Percentiles rank a stretch among this genome's conserved stretches.
Conservation (phyloP, 2,888 invertebrate genomes). For the Drosophila prolongata region DNA sequence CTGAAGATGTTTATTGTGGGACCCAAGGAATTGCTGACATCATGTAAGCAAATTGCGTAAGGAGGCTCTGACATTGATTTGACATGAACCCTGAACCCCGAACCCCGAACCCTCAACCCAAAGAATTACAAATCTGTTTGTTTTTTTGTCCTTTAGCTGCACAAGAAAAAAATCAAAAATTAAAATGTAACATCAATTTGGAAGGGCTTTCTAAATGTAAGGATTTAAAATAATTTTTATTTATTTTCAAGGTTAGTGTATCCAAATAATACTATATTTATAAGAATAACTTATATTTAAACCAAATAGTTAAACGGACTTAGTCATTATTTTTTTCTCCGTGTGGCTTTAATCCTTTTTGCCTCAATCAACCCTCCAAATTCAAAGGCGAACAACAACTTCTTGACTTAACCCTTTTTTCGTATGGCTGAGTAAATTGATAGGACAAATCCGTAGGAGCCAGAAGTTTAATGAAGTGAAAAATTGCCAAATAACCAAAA, state of each 20-base stretch:
- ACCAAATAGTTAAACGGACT: too few relatives aligned
- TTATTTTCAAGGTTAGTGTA: too few relatives aligned
- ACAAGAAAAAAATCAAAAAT: not conserved
- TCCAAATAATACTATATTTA: too few relatives aligned
- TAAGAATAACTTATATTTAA: too few relatives aligned
- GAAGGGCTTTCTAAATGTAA: too few relatives aligned
- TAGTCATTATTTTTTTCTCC: not conserved
- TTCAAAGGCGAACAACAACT: constrained; percentile 32
- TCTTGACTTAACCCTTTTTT: constrained; percentile 63
- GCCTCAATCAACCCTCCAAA: constrained; percentile 70
- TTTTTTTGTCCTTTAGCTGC: constrained; percentile 42
- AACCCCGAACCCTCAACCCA: constrained; percentile 5
- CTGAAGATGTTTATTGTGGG: constrained; percentile 61
- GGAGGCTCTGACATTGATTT: constrained; percentile 76
- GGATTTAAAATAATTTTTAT: too few relatives aligned
- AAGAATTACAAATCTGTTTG: constrained; percentile 71
- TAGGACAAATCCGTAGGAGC: constrained; percentile 68
- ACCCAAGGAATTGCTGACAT: constrained; percentile 64
- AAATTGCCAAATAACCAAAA: constrained; percentile 84
- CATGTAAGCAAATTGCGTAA: constrained; percentile 77
- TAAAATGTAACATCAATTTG: too few relatives aligned
- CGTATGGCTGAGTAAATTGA: constrained; percentile 62
- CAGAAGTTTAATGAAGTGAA: constrained; percentile 82
- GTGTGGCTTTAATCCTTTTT: constrained; percentile 14
- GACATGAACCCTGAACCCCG: constrained; percentile 61